Base-by-base conservation (phyloP, 2,888 invertebrate genomes). In the Nemotelus pantherinus region DNA sequence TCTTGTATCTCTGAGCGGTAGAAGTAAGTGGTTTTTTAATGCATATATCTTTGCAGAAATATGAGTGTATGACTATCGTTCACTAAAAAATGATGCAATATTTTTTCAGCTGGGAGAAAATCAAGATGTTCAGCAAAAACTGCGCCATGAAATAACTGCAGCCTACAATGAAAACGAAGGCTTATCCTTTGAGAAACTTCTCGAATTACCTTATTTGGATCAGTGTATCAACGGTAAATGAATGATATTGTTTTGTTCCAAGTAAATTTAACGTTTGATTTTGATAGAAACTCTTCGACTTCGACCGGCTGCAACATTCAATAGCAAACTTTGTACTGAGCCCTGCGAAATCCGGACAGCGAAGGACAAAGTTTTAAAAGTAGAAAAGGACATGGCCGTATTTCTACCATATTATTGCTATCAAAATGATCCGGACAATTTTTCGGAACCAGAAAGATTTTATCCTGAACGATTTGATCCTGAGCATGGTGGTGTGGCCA, bases 381-480 rank as follows among this genome's bases (percentile, higher is more conserved):
- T 87, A 25, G 81, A 84, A 2, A 80, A 79, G 2, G 84, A 82
- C 2, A 82, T 82, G 7, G 68, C 79, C 0, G 80, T 85, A 0
- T 2, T 82, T 2, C 77, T 87, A 2, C 87, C 87, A 0, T 78
- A 83, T 5, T 82, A 81, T 53, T 81, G 81, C 1, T 81, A 83
- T 3, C 84, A 84, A 80, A 45, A 70, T 57, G 86, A 87, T 72
- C 82, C 83, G 4, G 83, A 85, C 1, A 78, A 79, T 57, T 87
- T 82, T 55, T 80, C 82, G 2, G 81, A 86, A 78, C 82, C 85
- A 0, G 77, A 82, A 3, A 71, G 79, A 10, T 86, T 84, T 77
- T 79, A 83, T 65, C 87, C 86, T 0, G 86, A 87, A 5, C 83
- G 86, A 0, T 86, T 86, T 53, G 77, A 81, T 64, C 76, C 79